Conservation (phyloP, 1,140 invertebrate genomes). For the Lordiphosa clarofinis region DNA sequence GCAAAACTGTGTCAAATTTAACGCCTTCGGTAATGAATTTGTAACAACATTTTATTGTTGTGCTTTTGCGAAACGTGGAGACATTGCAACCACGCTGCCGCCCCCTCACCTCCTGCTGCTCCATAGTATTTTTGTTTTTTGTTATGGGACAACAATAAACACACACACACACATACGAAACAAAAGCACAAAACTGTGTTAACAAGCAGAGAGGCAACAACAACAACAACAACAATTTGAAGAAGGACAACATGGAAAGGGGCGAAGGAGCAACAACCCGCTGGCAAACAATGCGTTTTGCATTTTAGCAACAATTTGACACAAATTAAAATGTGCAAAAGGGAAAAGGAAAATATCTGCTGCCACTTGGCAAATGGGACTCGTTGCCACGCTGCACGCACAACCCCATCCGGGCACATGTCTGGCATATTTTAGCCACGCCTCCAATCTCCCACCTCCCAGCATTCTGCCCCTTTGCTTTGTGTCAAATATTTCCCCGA, state of each 20-base stretch:
- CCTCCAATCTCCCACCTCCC: neutral
- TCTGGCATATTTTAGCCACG: slow-evolving; percentile 59
- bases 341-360: slow-evolving; percentile 14
- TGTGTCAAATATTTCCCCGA: slow-evolving; percentile 67
- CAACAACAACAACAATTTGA: slow-evolving; percentile 23
- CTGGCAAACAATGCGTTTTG: slow-evolving; percentile 67
- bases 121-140: slow-evolving; percentile 31
- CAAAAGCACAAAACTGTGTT: slow-evolving; percentile 77
- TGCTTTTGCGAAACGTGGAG: slow-evolving; percentile 47
- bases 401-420: slow-evolving; percentile 46
- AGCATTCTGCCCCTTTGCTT: slow-evolving; percentile 15
- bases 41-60: slow-evolving; percentile 78
- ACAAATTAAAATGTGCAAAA: slow-evolving; percentile 69
- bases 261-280: slow-evolving; percentile 28
- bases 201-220: slow-evolving; percentile 45
- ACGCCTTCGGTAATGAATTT: slow-evolving; percentile 78
- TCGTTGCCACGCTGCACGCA: slow-evolving; percentile 19
- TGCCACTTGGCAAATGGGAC: slow-evolving; percentile 26
- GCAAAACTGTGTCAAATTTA: slow-evolving; percentile 78
- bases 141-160: slow-evolving; percentile 66
- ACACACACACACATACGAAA: slow-evolving; percentile 45
- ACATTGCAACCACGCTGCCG: slow-evolving; percentile 10
- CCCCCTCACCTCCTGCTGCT: slow-evolving; percentile 4
- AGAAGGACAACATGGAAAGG: slow-evolving; percentile 43
- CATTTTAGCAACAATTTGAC: slow-evolving; percentile 77